A percentile compares a stretch with the other conserved stretches of the same genome.
phyloP scores from a whole-genome alignment of 1,140 invertebrate species.

The Wiebesia pumilae region DNA sequence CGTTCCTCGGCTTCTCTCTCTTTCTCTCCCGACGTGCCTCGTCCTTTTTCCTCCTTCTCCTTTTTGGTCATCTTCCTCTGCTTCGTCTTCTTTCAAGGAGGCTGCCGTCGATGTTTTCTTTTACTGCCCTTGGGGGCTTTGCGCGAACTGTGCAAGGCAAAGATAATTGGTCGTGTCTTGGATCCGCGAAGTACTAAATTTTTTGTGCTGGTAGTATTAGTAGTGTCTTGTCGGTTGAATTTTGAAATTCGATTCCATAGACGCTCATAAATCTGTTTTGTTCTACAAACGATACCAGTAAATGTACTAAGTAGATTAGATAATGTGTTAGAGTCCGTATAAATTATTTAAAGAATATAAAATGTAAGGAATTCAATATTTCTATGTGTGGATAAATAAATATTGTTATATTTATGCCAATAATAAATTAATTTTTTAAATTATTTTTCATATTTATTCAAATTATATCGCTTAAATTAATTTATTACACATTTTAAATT shows the following conservation, averaged over 20 bases:
- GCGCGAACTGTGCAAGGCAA: constrained; percentile 31
- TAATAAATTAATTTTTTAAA: too few relatives aligned
- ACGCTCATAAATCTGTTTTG: constrained; percentile 43
- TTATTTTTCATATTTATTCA: too few relatives aligned
- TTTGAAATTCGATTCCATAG: constrained; percentile 37
- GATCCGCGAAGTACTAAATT: constrained; percentile 57
- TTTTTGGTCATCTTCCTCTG: not conserved
- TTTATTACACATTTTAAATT: too few relatives aligned
- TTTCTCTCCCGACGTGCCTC: constrained; percentile 13
- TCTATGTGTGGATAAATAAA: too few relatives aligned
- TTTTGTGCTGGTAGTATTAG: constrained; percentile 34
- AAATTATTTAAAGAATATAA: not conserved
- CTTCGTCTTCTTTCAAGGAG: constrained; percentile 40
- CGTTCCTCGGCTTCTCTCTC: constrained; percentile 61
- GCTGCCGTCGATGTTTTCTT: constrained; percentile 12
- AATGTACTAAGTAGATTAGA: constrained; percentile 45
- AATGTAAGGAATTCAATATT: too few relatives aligned
- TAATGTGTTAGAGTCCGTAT: not conserved
- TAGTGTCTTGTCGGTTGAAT: not conserved
- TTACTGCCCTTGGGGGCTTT: constrained; percentile 35
- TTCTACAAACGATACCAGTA: constrained; percentile 24
- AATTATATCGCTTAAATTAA: too few relatives aligned
- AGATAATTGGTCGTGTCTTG: constrained; percentile 58
- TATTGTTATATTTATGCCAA: too few relatives aligned
- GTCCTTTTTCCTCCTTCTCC: constrained; percentile 10